These are phyloP conservation scores for Lerema accius DNA, from an alignment of 1,140 invertebrate genomes.

Conservation along the genomic window DNA sequence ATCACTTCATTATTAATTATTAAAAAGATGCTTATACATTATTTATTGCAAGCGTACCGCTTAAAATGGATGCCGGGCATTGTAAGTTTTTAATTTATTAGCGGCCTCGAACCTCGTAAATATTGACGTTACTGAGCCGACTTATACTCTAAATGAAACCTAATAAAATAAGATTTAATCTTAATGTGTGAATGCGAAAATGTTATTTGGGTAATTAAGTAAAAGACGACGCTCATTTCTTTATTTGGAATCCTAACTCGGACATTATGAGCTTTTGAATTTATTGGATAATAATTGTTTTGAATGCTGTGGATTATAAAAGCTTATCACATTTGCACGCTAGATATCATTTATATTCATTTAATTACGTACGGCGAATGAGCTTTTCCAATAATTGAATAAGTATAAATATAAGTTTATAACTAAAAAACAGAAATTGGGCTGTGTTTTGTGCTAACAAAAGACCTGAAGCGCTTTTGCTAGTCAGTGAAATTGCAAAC, in stretches of 20 bases:
- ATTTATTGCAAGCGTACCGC: constrained; percentile 51
- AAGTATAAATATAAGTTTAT: no score
- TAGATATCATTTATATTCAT: no score
- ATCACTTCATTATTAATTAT: constrained; percentile 67
- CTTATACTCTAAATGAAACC: constrained; percentile 22
- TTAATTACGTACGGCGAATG: no score
- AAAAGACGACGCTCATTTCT: no score
- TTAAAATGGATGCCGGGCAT: constrained; percentile 38
- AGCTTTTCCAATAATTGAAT: no score
- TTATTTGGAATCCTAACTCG: constrained; percentile 29
- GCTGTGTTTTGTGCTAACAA: not conserved
- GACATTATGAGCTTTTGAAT: constrained; percentile 5
- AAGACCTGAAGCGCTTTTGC: not conserved
- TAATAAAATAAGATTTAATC: constrained; percentile 25
- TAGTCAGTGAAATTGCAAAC: constrained; percentile 1
- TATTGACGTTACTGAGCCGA: constrained; percentile 15
- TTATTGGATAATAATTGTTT: constrained; percentile 18
- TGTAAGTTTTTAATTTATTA: constrained; percentile 57
- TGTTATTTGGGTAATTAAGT: constrained; percentile 29
- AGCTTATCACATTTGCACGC: no score
- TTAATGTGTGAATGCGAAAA: constrained; percentile 14
- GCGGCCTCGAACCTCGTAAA: constrained; percentile 32
- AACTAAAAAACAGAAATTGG: no score
- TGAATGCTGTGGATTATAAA: no score
- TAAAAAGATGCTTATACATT: constrained; percentile 66